Percentiles rank a stretch among this genome's conserved stretches.
Conservation (phyloP, 1,140 invertebrate genomes). For the Heterodera schachtii region DNA sequence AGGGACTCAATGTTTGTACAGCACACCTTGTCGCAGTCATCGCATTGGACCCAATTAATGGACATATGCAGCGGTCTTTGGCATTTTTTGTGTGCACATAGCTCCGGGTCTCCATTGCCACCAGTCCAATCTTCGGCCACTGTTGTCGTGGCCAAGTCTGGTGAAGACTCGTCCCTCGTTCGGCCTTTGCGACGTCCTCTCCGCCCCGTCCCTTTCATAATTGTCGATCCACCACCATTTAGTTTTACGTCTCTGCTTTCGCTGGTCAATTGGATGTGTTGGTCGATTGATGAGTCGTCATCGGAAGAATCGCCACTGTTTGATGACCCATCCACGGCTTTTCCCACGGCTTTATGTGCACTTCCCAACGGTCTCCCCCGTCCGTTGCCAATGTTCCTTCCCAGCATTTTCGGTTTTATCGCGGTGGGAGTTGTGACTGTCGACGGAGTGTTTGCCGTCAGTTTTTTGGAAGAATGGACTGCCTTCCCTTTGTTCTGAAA, state of each 20-base stretch:
- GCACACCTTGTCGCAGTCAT: conserved; percentile 64
- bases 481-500: neutral
- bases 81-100: conserved; percentile 37
- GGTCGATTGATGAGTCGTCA: conserved; percentile 9
- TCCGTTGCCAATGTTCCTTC: neutral
- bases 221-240: neutral
- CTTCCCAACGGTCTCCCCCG: neutral
- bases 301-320: neutral
- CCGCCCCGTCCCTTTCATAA: neutral
- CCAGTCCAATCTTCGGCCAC: conserved; percentile 31
- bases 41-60: conserved; percentile 65
- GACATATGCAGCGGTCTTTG: conserved; percentile 35
- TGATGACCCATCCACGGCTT: neutral
- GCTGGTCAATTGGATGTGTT: neutral
- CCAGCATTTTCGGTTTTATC: neutral
- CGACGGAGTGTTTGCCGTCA: neutral
- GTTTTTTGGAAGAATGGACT: neutral
- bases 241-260: neutral
- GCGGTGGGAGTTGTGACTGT: neutral
- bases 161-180: neutral
- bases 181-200: neutral
- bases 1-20: neutral
- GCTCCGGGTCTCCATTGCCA: conserved; percentile 29
- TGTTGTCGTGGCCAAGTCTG: conserved; percentile 2
- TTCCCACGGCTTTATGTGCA: neutral